These are phyloP conservation scores for Arbacia lixula DNA, from an alignment of 53 echinoderm and acorn worm genomes.

Conservation along the genomic window DNA sequence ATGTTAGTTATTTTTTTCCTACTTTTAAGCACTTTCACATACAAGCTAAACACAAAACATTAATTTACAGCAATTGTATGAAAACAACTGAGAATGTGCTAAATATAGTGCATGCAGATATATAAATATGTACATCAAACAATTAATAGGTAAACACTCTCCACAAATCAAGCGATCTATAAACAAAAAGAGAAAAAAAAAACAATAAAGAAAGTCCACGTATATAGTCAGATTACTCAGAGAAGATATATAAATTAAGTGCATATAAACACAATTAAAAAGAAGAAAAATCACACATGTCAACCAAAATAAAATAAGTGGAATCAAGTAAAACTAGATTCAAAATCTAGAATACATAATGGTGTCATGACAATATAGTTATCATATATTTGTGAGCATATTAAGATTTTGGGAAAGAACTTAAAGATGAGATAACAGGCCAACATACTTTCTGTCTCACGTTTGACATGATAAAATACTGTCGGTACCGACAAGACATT, in stretches of 20 bases:
- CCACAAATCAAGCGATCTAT: constrained; percentile 15
- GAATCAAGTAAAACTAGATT: too few species aligned
- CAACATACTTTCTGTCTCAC: too few species aligned
- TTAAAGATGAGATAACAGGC: too few species aligned
- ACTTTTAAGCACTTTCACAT: neutral
- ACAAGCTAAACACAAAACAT: neutral
- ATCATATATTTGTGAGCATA: too few species aligned
- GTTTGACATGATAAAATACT: too few species aligned
- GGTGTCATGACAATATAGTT: too few species aligned
- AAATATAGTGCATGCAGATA: constrained; percentile 35
- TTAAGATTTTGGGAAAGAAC: too few species aligned
- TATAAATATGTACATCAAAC: constrained; percentile 41
- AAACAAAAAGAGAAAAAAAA: neutral
- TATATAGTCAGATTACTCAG: neutral
- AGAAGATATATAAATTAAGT: neutral
- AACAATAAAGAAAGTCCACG: constrained; percentile 18
- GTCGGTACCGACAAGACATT: too few species aligned
- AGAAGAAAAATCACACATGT: neutral
- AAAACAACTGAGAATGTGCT: neutral
- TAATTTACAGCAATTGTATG: neutral
- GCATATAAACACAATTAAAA: neutral
- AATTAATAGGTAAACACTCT: neutral
- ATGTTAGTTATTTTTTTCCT: too few species aligned
- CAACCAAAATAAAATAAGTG: neutral
- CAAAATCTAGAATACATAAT: too few species aligned